Evolutionary conservation across 2,113 vertebrate genomes (phyloP).

Genomic region (Platichthys stellatus): DNA sequence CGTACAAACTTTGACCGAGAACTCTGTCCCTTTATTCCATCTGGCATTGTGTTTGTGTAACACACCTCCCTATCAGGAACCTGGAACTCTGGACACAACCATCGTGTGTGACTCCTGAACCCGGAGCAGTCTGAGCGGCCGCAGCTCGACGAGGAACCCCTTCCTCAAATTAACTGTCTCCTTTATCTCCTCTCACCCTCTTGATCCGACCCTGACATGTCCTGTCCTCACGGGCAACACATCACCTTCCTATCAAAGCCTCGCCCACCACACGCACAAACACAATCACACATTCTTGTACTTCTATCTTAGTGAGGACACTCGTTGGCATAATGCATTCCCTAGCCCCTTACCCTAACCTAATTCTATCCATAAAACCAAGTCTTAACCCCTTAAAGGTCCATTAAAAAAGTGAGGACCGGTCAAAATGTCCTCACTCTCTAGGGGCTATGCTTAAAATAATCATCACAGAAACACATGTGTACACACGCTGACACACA

Average conservation of each 20-base stretch:
- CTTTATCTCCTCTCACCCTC: slow-evolving; percentile 57
- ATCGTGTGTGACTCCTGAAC: slow-evolving; percentile 20
- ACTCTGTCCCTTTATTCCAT: slow-evolving; percentile 42
- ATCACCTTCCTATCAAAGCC: slow-evolving; percentile 66
- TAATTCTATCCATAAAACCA: too few relatives aligned
- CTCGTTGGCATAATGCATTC: too few relatives aligned
- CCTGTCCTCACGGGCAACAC: slow-evolving; percentile 53
- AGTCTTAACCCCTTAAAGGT: slow-evolving; percentile 1
- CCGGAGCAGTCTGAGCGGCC: slow-evolving; percentile 15
- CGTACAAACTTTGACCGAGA: slow-evolving; percentile 38
- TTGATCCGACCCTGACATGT: slow-evolving; percentile 8
- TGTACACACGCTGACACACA: too few relatives aligned
- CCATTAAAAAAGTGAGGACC: too few relatives aligned
- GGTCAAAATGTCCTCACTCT: too few relatives aligned
- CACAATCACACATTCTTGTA: slow-evolving; percentile 2
- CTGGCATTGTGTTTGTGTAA: slow-evolving; percentile 63
- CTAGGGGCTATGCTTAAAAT: too few relatives aligned
- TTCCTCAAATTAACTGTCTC: slow-evolving; percentile 23
- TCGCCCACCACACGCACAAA: slow-evolving; percentile 36
- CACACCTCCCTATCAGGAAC: slow-evolving; percentile 48
- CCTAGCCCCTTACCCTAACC: too few relatives aligned
- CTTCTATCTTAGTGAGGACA: too few relatives aligned
- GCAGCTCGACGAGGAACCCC: slow-evolving; percentile 16
- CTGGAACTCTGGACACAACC: slow-evolving; percentile 37
- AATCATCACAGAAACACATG: too few relatives aligned